Evolutionary conservation across 2,797 vertebrate species (phyloP).

Genomic region (Micrastur ruficollis): DNA sequence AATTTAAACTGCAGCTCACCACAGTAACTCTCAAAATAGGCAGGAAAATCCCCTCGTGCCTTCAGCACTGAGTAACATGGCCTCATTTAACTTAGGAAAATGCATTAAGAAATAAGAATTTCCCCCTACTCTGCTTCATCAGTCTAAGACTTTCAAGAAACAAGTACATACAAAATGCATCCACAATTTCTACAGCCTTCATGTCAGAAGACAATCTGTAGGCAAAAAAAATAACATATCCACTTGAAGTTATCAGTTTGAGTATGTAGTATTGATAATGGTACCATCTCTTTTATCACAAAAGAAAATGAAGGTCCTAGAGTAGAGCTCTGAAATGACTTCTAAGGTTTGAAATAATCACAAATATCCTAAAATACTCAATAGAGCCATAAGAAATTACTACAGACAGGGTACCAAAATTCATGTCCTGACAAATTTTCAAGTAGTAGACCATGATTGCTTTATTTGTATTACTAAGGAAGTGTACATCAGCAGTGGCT

Average conservation of each 20-base stretch:
- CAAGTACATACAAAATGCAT: not conserved
- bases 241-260: not conserved
- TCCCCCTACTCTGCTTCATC: not conserved
- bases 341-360: not conserved
- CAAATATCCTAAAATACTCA: not conserved
- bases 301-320: not conserved
- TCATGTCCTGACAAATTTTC: not conserved
- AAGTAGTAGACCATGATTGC: not conserved
- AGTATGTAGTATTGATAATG: fast-evolving
- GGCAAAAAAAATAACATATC: not conserved
- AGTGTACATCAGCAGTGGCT: not conserved
- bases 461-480: not conserved
- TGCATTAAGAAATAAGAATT: not conserved
- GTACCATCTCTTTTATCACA: not conserved
- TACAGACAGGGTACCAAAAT: not conserved
- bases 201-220: not conserved
- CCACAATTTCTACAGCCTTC: not conserved
- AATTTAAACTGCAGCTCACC: slow-evolving; percentile 52
- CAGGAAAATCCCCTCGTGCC: slow-evolving; percentile 56
- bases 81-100: not conserved
- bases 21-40: slow-evolving; percentile 57
- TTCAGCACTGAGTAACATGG: not conserved
- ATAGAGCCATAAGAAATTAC: not conserved
- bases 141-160: not conserved
- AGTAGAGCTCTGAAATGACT: not conserved